Percentiles rank a stretch among this genome's conserved stretches.
phyloP scores from a whole-genome alignment of 2,888 invertebrate species.

The Spialia ferax region DNA sequence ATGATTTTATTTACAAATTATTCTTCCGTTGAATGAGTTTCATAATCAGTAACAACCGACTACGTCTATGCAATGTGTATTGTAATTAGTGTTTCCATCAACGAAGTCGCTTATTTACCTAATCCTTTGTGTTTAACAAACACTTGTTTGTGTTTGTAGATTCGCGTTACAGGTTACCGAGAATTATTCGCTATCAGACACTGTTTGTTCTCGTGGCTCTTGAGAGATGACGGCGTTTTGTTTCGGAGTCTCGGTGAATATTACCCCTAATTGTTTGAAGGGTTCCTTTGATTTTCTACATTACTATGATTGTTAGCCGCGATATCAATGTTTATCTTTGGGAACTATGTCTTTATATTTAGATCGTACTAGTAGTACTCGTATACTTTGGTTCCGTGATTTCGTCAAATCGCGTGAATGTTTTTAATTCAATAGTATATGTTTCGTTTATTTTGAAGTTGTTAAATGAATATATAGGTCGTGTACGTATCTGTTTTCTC shows the following conservation, averaged over 20 bases:
- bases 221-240: constrained; percentile 12
- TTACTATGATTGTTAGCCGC: too few relatives aligned
- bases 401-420: too few relatives aligned
- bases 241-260: constrained; percentile 1
- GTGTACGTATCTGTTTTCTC: too few relatives aligned
- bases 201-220: constrained; percentile 11
- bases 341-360: too few relatives aligned
- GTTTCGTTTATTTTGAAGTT: too few relatives aligned
- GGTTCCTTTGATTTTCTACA: too few relatives aligned
- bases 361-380: too few relatives aligned
- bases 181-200: constrained; percentile 15
- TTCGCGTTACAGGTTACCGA: constrained; percentile 5
- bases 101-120: neutral
- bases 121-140: neutral
- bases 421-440: too few relatives aligned
- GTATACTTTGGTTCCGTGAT: too few relatives aligned
- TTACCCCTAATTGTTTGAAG: constrained; percentile 10
- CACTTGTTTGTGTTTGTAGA: neutral
- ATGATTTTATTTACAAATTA: neutral
- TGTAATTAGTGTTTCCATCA: neutral
- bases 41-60: neutral
- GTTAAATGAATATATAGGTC: too few relatives aligned
- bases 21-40: neutral
- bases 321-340: too few relatives aligned
- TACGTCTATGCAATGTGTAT: neutral